phyloP scores from a whole-genome alignment of 2,797 vertebrate species.

The Antrozous pallidus region DNA sequence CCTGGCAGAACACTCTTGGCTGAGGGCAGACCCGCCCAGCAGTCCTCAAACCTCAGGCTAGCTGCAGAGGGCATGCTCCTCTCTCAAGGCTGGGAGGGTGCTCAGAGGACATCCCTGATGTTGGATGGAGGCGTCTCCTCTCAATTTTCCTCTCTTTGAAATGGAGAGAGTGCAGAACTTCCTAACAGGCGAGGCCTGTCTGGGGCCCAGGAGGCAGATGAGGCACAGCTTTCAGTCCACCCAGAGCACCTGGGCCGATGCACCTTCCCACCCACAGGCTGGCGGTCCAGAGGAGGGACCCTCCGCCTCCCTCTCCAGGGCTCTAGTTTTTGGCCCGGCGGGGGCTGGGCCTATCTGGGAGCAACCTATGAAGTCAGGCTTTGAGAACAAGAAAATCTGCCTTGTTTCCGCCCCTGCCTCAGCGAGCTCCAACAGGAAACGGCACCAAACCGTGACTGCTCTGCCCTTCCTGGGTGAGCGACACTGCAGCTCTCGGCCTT shows the following conservation, averaged over 20 bases:
- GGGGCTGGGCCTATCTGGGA: not conserved
- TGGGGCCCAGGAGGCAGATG: not conserved
- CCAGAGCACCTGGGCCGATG: not conserved
- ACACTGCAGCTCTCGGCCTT: rapidly evolving
- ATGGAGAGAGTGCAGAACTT: not conserved
- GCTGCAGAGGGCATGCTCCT: not conserved
- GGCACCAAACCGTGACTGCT: not conserved
- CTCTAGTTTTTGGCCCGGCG: not conserved
- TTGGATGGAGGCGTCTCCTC: not conserved
- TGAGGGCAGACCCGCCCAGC: not conserved
- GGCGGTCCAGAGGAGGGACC: not conserved
- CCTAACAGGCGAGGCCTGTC: not conserved
- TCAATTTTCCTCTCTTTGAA: not conserved
- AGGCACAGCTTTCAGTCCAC: not conserved
- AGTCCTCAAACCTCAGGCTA: not conserved
- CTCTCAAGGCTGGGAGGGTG: not conserved
- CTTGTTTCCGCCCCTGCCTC: not conserved
- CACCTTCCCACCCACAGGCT: not conserved
- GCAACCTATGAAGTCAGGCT: not conserved
- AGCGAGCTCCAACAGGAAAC: not conserved
- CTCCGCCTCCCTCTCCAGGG: not conserved
- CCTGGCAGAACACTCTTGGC: not conserved
- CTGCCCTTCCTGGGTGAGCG: not conserved
- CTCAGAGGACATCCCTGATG: not conserved
- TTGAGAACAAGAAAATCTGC: not conserved